phyloP scores from a whole-genome alignment of 2,888 invertebrate genomes.

The Griposia aprilina region DNA sequence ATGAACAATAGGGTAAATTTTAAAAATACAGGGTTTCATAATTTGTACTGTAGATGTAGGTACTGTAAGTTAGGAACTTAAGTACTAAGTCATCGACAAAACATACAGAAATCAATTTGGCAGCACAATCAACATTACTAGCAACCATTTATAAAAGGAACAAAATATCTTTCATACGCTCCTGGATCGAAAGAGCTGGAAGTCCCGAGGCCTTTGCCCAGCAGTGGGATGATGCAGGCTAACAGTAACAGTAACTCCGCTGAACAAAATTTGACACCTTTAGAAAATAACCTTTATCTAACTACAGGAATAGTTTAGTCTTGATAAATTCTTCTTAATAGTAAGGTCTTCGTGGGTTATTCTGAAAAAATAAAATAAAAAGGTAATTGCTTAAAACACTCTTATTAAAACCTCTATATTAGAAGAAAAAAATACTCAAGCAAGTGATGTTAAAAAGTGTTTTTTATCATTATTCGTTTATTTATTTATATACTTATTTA shows the following conservation, averaged over 20 bases:
- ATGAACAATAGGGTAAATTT: conserved; percentile 4
- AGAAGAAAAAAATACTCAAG: background rate
- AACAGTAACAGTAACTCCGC: conserved; percentile 3
- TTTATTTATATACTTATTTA: too few relatives aligned
- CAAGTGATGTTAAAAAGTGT: background rate
- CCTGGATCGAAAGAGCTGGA: too few relatives aligned
- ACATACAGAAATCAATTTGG: conserved; percentile 43
- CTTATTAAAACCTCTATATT: background rate
- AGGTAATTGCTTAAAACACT: background rate
- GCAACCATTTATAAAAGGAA: conserved; percentile 43
- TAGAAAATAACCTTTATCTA: conserved; percentile 42
- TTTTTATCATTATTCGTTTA: background rate
- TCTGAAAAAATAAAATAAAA: conserved; percentile 90
- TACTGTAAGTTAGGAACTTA: conserved; percentile 27
- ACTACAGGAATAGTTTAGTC: conserved; percentile 55
- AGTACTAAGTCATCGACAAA: conserved; percentile 23
- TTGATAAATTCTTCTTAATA: conserved; percentile 89
- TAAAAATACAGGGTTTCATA: conserved; percentile 11
- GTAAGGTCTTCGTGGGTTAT: conserved; percentile 96
- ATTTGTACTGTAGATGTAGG: conserved; percentile 43
- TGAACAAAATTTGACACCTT: conserved; percentile 26
- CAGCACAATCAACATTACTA: conserved; percentile 41
- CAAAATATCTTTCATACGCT: conserved; percentile 19
- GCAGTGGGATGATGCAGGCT: too few relatives aligned
- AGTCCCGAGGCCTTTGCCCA: too few relatives aligned